These are phyloP conservation scores for Amblyjoppa proteus DNA, from an alignment of 2,888 invertebrate genomes.

Conservation along the genomic window DNA sequence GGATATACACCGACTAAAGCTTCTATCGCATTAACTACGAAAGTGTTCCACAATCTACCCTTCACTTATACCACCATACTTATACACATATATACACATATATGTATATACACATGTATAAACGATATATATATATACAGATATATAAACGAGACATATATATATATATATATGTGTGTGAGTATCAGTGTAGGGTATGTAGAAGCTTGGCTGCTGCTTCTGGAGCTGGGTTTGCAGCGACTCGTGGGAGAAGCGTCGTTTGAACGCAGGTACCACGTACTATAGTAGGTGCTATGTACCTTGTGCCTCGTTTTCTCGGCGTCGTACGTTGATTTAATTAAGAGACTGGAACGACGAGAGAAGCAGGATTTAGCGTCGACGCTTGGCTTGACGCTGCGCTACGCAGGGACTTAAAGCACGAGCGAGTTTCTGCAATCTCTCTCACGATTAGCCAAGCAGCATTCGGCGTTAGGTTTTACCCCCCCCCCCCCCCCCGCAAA, in stretches of 20 bases:
- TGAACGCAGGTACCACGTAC: slow-evolving; percentile 24
- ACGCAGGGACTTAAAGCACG: slow-evolving; percentile 36
- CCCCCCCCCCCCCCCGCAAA: neutral
- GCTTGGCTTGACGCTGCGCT: slow-evolving; percentile 48
- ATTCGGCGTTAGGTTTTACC: slow-evolving; percentile 50
- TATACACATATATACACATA: neutral
- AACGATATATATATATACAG: neutral
- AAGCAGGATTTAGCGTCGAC: slow-evolving; percentile 65
- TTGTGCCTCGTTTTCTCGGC: slow-evolving; percentile 54
- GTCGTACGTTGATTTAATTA: slow-evolving; percentile 73
- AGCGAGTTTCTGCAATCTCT: slow-evolving; percentile 50
- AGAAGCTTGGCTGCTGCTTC: slow-evolving; percentile 24
- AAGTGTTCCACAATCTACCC: slow-evolving; percentile 46
- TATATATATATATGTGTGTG: slow-evolving; percentile 7
- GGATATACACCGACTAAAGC: slow-evolving; percentile 35
- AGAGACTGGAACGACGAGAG: slow-evolving; percentile 67
- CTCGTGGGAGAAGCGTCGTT: slow-evolving; percentile 33
- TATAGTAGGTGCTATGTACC: slow-evolving; percentile 29
- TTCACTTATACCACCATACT: slow-evolving; percentile 24
- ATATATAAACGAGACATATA: neutral
- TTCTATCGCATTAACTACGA: slow-evolving; percentile 46
- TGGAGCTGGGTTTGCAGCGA: slow-evolving; percentile 27
- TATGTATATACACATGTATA: neutral
- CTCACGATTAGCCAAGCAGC: slow-evolving; percentile 52
- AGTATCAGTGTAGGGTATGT: slow-evolving; percentile 18